These are phyloP conservation scores for Teleopsis dalmanni DNA, from an alignment of 1,140 invertebrate species.

Conservation along the genomic window DNA sequence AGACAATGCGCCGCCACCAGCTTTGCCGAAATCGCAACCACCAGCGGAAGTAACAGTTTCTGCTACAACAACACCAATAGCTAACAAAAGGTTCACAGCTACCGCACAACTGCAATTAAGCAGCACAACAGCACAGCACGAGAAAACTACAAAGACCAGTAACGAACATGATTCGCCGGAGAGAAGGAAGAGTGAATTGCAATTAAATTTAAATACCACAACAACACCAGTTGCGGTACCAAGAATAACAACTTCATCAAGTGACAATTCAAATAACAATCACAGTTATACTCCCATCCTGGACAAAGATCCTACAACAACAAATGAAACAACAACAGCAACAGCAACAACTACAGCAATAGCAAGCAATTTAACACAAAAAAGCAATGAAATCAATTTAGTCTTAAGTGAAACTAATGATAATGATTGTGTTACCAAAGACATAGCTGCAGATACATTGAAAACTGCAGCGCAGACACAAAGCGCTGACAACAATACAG, in stretches of 20 bases:
- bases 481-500: background rate
- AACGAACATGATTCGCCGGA: background rate
- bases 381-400: slow-evolving; percentile 11
- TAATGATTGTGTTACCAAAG: slow-evolving; percentile 18
- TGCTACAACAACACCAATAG: background rate
- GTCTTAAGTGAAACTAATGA: slow-evolving; percentile 14
- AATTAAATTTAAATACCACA: slow-evolving; percentile 5
- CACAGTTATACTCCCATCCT: background rate
- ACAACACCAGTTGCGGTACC: background rate
- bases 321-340: background rate
- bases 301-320: background rate
- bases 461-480: background rate
- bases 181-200: slow-evolving; percentile 1
- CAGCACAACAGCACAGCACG: background rate
- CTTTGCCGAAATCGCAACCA: slow-evolving; percentile 34
- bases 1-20: slow-evolving; percentile 30
- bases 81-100: slow-evolving; percentile 9
- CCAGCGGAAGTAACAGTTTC: slow-evolving; percentile 13
- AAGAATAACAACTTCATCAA: background rate
- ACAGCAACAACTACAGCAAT: slow-evolving; percentile 8
- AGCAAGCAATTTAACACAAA: background rate
- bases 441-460: slow-evolving; percentile 8
- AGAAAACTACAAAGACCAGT: background rate
- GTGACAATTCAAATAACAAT: slow-evolving; percentile 9
- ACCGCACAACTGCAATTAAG: slow-evolving; percentile 10